These are phyloP conservation scores for Elmis aenea DNA, from an alignment of 2,888 invertebrate species.

Conservation along the genomic window DNA sequence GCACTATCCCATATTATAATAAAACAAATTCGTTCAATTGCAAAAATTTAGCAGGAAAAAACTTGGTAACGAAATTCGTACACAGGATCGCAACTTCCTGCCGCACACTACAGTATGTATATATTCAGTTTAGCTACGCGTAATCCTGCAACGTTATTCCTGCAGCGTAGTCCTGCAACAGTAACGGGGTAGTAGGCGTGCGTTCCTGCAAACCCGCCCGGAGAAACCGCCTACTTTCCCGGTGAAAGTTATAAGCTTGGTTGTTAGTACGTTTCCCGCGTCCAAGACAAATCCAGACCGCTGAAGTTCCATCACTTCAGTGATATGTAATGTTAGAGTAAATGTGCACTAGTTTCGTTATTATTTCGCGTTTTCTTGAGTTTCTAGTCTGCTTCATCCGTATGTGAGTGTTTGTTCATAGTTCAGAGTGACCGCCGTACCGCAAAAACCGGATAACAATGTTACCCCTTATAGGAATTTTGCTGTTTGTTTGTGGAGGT, in stretches of 20 bases:
- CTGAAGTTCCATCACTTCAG: neutral
- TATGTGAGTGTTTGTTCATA: conserved; percentile 16
- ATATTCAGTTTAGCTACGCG: neutral
- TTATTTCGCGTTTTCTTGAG: conserved; percentile 17
- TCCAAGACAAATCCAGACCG: neutral
- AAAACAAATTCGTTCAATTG: no score
- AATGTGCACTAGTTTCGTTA: conserved; percentile 15
- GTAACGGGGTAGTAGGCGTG: conserved; percentile 20
- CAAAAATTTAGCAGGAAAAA: neutral
- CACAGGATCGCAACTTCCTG: no score
- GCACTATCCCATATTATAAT: no score
- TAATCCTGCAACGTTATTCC: conserved; percentile 14
- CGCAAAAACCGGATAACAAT: conserved; percentile 12
- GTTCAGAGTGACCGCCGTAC: conserved; percentile 14
- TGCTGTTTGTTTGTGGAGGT: conserved; percentile 24
- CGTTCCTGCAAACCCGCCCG: conserved; percentile 23
- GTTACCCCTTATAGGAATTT: conserved; percentile 24
- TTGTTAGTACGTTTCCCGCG: conserved; percentile 18
- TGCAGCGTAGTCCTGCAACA: conserved; percentile 19
- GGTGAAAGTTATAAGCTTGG: conserved; percentile 23
- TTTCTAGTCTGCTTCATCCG: conserved; percentile 14
- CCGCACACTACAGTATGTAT: no score
- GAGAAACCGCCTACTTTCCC: conserved; percentile 27
- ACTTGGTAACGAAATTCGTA: neutral
- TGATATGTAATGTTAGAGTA: conserved; percentile 23